Evolutionary conservation across 2,113 vertebrate species (phyloP), one percentile per base, ranked within the genome.

Genomic region (Riparia riparia): DNA sequence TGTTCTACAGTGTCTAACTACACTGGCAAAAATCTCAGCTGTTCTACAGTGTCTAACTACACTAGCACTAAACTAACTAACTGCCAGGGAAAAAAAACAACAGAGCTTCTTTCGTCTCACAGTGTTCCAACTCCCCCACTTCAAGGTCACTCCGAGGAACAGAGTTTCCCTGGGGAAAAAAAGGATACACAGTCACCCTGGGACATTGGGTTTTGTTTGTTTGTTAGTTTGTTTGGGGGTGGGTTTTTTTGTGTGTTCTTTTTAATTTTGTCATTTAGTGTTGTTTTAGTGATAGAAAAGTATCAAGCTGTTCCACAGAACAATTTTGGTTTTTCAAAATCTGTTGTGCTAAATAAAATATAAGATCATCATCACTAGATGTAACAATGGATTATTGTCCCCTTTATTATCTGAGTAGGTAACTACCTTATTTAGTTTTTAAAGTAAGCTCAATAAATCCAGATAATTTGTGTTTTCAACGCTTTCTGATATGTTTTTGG

Each of bases 211-310:
- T 42, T 42, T 42, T 19, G 18, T 45, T 45, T 45, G 17, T 45
- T 45, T 45, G 17, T 45, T 7, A 6, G 8, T 16, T 16, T 22
- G 2, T 14, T 6, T 37, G 37, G 4, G 7, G 45, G 12, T 7
- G 37, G 37, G 7, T 42, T 4, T 12, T 19, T 26, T 3, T 9
- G 5, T 29, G 5, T 25, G 2, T 13, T 37, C 2, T 2, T 39
- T 49, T 34, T 39, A 17, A 12, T 56, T 44, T 73, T 34, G 13
- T 26, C 7, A 51, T 37, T 61, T 72, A 53, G 1, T 8, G 3
- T 12, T 58, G 2, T 49, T 53, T 58, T 31, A 11, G 7, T 54
- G 6, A 18, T 82, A 21, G 3, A 50, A 24, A 17, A 37, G 5
- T 19, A 41, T 57, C 66, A 51, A 77, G 12, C 13, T 49, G 5